Percentiles rank a stretch among this genome's conserved stretches.
These are phyloP conservation scores for Miniopterus natalensis DNA, from an alignment of 2,113 vertebrate species.

Conservation along the genomic window DNA sequence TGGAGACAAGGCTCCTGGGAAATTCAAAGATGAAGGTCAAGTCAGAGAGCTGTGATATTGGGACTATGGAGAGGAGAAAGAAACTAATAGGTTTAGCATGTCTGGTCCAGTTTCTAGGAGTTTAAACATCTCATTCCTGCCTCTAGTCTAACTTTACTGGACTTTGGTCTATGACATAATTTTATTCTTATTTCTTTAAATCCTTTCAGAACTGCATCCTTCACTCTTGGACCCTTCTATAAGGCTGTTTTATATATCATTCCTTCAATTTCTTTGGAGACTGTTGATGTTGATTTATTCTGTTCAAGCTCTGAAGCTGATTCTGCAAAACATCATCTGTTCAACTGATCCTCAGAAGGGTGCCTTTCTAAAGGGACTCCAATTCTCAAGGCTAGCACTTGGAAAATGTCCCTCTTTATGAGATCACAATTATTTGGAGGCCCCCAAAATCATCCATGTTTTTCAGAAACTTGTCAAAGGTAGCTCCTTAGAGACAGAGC, in stretches of 20 bases:
- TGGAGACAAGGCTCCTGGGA: not conserved
- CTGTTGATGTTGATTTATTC: conserved; percentile 17
- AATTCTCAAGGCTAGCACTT: conserved; percentile 9
- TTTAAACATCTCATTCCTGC: not conserved
- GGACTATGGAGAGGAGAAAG: not conserved
- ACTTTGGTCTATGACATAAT: not conserved
- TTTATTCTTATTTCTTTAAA: conserved; percentile 10
- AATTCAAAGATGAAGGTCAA: not conserved
- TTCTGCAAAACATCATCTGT: not conserved
- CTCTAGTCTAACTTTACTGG: not conserved
- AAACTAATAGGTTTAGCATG: not conserved
- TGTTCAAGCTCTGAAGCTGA: not conserved
- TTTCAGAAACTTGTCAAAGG: conserved; percentile 41
- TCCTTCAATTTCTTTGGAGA: not conserved
- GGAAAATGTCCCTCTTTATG: not conserved
- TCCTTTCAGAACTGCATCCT: not conserved
- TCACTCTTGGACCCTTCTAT: not conserved
- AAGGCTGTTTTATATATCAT: not conserved
- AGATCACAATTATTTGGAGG: not conserved
- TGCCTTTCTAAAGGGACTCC: not conserved
- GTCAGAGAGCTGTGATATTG: not conserved
- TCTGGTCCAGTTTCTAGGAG: not conserved
- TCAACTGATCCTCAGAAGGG: conserved; percentile 22
- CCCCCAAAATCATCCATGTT: not conserved
- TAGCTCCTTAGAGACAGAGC: not conserved